Conservation (phyloP, 2,888 invertebrate species). For the Folsomia candida region DNA sequence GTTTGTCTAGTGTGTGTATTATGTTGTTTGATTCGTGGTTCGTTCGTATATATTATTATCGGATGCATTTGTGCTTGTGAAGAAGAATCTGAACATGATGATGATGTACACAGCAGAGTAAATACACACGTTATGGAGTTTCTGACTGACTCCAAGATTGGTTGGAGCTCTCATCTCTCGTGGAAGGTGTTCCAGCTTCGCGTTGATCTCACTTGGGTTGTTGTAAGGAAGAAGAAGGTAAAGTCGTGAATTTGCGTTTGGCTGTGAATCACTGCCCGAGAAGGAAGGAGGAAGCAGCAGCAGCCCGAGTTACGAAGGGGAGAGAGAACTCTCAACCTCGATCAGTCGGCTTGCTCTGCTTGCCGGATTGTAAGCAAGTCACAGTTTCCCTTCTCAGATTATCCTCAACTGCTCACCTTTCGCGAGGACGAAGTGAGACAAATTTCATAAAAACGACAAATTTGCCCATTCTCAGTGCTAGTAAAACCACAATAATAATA, state of each 20-base stretch:
- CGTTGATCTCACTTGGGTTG: neutral
- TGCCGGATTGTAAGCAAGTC: conserved; percentile 24
- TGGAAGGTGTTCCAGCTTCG: neutral
- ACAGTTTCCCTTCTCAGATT: too few species aligned
- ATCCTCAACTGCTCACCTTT: neutral
- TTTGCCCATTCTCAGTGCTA: neutral
- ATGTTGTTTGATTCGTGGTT: neutral
- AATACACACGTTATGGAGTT: neutral
- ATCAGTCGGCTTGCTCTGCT: conserved; percentile 46
- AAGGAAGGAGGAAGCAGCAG: neutral
- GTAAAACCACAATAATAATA: neutral
- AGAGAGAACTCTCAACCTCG: conserved; percentile 4
- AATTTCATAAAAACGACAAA: neutral
- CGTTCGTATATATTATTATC: neutral
- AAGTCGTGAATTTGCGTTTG: neutral
- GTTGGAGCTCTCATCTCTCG: neutral
- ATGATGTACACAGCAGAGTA: too few species aligned
- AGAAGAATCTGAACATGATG: neutral
- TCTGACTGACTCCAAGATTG: neutral
- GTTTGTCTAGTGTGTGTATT: neutral
- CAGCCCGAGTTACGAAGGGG: neutral
- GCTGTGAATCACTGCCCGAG: neutral
- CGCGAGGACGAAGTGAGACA: neutral
- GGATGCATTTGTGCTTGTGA: conserved; percentile 1
- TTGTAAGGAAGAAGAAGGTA: neutral